Conservation (phyloP, 2,113 vertebrate species). For the Proterorhinus semilunaris region DNA sequence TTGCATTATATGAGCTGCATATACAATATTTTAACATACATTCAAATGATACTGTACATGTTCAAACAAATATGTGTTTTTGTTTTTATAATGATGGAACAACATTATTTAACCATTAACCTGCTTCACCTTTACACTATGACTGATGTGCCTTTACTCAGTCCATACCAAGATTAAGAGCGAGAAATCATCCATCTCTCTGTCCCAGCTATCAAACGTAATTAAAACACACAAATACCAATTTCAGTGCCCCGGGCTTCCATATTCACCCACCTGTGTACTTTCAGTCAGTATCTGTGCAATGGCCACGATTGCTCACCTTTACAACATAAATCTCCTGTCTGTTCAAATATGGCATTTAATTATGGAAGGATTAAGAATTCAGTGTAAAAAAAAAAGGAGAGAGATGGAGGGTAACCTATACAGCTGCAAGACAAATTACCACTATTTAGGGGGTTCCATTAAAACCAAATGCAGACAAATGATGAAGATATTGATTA, state of each 20-base stretch:
- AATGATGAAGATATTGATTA: conserved; percentile 45
- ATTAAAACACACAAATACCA: conserved; percentile 30
- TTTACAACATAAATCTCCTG: conserved; percentile 45
- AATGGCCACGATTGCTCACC: conserved; percentile 25
- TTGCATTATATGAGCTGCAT: no score
- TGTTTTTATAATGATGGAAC: background rate
- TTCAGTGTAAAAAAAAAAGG: background rate
- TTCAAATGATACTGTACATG: no score
- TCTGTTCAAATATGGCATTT: conserved; percentile 56
- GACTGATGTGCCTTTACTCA: conserved; percentile 20
- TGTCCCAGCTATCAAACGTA: conserved; percentile 50
- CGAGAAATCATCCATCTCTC: conserved; percentile 42
- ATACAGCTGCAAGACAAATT: conserved; percentile 41
- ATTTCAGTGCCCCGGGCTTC: conserved; percentile 2
- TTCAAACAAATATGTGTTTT: background rate
- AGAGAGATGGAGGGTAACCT: conserved; percentile 22
- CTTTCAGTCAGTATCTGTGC: conserved; percentile 51
- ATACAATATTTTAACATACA: no score
- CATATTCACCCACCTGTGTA: conserved; percentile 14
- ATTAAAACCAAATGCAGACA: conserved; percentile 23
- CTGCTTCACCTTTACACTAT: background rate
- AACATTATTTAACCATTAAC: background rate
- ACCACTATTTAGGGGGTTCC: background rate
- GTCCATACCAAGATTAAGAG: conserved; percentile 33
- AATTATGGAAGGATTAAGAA: conserved; percentile 55